phyloP scores from a whole-genome alignment of 2,888 invertebrate genomes.

The Trichopoda pennipes region DNA sequence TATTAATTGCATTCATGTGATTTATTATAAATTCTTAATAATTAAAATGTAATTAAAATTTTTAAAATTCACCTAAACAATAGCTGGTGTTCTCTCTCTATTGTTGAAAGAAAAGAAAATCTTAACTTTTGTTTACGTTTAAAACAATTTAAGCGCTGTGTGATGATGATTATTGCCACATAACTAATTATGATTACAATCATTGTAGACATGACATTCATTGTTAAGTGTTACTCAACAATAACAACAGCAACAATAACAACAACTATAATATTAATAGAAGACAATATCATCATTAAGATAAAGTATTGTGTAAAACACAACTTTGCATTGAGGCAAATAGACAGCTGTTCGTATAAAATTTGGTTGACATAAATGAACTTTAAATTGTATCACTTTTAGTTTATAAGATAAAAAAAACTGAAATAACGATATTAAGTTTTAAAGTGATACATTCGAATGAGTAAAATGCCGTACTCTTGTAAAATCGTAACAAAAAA shows the following conservation, averaged over 20 bases:
- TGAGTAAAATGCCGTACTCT: too few relatives aligned
- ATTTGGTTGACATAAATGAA: too few relatives aligned
- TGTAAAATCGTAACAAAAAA: too few relatives aligned
- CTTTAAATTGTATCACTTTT: too few relatives aligned
- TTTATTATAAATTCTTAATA: neutral
- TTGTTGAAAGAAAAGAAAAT: neutral
- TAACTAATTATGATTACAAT: slow-evolving; percentile 54
- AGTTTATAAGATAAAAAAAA: too few relatives aligned
- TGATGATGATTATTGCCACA: slow-evolving; percentile 46
- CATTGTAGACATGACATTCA: slow-evolving; percentile 50
- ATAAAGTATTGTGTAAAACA: slow-evolving; percentile 27
- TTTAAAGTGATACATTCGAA: too few relatives aligned
- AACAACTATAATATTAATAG: neutral
- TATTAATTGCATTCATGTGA: too few relatives aligned
- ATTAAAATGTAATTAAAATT: slow-evolving; percentile 17
- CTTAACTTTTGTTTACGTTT: neutral
- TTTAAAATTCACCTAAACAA: too few relatives aligned
- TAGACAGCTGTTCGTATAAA: neutral
- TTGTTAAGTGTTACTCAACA: slow-evolving; percentile 51
- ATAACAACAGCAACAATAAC: slow-evolving; percentile 10
- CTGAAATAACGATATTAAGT: too few relatives aligned
- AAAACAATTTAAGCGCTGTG: slow-evolving; percentile 38
- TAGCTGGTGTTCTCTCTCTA: too few relatives aligned
- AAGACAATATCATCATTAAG: neutral
- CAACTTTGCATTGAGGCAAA: slow-evolving; percentile 57